Conservation (phyloP, 30 jellyfish, hydroid and myxozoan genomes). For the Chironex yamaguchii region DNA sequence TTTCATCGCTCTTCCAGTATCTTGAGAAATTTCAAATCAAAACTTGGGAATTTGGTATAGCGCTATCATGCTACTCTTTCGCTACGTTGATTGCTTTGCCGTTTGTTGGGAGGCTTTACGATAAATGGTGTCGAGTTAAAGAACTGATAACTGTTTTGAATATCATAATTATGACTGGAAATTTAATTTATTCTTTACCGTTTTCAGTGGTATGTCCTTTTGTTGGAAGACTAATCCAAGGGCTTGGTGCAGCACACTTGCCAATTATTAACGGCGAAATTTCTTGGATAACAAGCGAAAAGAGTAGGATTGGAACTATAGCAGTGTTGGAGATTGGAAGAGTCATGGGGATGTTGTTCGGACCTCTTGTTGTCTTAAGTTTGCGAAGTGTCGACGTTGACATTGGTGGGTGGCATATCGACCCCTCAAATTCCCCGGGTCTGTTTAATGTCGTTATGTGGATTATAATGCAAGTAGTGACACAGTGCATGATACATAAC, state of each 20-base stretch:
- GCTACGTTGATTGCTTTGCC: too few relatives aligned
- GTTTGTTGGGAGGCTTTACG: too few relatives aligned
- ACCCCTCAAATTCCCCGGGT: conserved; percentile 63
- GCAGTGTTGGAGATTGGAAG: conserved; percentile 66
- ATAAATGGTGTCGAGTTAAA: too few relatives aligned
- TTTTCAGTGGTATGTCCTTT: conserved; percentile 1
- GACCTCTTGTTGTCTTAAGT: conserved; percentile 51
- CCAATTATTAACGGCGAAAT: conserved; percentile 64
- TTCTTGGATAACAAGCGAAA: conserved; percentile 62
- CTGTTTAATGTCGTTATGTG: conserved; percentile 53
- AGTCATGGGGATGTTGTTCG: conserved; percentile 60
- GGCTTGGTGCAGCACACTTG: conserved; percentile 67
- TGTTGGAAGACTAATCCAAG: conserved; percentile 50
- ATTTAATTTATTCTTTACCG: conserved; percentile 43
- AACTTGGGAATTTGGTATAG: too few relatives aligned
- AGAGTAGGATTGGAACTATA: conserved; percentile 39
- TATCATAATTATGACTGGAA: conserved; percentile 52
- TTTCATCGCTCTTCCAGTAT: too few relatives aligned
- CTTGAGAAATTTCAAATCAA: too few relatives aligned
- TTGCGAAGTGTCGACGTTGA: conserved; percentile 26
- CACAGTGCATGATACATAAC: conserved; percentile 27
- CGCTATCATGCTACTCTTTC: too few relatives aligned
- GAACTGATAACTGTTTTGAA: conserved; percentile 36
- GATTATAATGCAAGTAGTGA: conserved; percentile 37
- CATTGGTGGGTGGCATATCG: conserved; percentile 49